These are phyloP conservation scores for Carassius auratus DNA, from an alignment of 2,113 vertebrate species.

Conservation along the genomic window DNA sequence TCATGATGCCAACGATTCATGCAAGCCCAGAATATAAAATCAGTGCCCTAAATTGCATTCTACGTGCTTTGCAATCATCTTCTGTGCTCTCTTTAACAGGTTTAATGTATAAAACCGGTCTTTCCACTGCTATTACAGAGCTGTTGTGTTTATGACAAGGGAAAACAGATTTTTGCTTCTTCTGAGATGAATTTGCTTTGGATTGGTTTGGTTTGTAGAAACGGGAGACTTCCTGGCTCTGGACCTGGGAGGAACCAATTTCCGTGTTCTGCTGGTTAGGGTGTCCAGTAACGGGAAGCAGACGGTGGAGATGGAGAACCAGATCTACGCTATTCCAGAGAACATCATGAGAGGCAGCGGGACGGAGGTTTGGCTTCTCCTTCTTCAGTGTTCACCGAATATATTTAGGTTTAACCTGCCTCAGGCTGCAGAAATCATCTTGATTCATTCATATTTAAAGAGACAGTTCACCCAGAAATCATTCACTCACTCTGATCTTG, in stretches of 20 bases:
- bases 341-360: constrained; percentile 89
- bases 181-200: not conserved
- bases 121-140: too few relatives aligned
- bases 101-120: too few relatives aligned
- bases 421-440: not conserved
- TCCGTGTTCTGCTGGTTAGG: constrained; percentile 88
- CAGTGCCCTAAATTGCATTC: too few relatives aligned
- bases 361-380: constrained; percentile 75
- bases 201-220: constrained; percentile 71
- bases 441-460: not conserved
- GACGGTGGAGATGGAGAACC: constrained; percentile 93
- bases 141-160: too few relatives aligned
- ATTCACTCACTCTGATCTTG: not conserved
- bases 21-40: too few relatives aligned
- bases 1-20: too few relatives aligned
- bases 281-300: constrained; percentile 87
- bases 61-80: too few relatives aligned
- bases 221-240: constrained; percentile 91
- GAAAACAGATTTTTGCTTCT: too few relatives aligned
- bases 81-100: too few relatives aligned
- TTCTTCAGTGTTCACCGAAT: too few relatives aligned
- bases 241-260: constrained; percentile 92
- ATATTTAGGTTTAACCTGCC: not conserved
- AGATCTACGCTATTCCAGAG: constrained; percentile 93
- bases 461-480: not conserved